These are phyloP conservation scores for Molanna angustata DNA, from an alignment of 2,888 invertebrate genomes.

Conservation along the genomic window DNA sequence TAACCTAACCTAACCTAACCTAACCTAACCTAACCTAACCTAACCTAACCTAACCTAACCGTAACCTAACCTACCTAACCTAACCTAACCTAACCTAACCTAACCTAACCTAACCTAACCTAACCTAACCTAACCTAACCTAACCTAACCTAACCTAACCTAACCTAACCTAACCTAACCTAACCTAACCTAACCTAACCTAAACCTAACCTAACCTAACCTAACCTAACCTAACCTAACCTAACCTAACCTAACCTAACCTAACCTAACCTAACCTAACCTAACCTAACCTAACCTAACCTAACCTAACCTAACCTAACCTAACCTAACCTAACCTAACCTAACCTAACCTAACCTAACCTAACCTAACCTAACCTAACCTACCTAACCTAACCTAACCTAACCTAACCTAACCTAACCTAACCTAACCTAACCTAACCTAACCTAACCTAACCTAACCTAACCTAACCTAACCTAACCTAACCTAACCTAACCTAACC, in stretches of 20 bases:
- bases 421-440: slow-evolving; percentile 7
- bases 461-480: slow-evolving; percentile 3
- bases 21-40: slow-evolving; percentile 18
- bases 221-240: slow-evolving; percentile 6
- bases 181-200: not conserved
- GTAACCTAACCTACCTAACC: slow-evolving; percentile 15
- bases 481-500: slow-evolving; percentile 12
- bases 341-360: slow-evolving; percentile 18
- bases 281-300: slow-evolving; percentile 20
- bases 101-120: slow-evolving; percentile 19
- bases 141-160: slow-evolving; percentile 15
- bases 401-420: slow-evolving; percentile 14
- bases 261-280: slow-evolving; percentile 14
- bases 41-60: slow-evolving; percentile 19
- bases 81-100: slow-evolving; percentile 19
- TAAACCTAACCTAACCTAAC: slow-evolving; percentile 12
- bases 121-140: slow-evolving; percentile 19
- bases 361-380: slow-evolving; percentile 20
- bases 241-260: slow-evolving; percentile 9
- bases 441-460: slow-evolving; percentile 1
- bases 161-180: slow-evolving; percentile 12
- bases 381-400: slow-evolving; percentile 16
- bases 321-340: slow-evolving; percentile 19
- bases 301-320: slow-evolving; percentile 18
- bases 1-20: slow-evolving; percentile 16